Evolutionary conservation across 2,797 vertebrate species (phyloP).

Genomic region (Typhlichthys eigenmanni): DNA sequence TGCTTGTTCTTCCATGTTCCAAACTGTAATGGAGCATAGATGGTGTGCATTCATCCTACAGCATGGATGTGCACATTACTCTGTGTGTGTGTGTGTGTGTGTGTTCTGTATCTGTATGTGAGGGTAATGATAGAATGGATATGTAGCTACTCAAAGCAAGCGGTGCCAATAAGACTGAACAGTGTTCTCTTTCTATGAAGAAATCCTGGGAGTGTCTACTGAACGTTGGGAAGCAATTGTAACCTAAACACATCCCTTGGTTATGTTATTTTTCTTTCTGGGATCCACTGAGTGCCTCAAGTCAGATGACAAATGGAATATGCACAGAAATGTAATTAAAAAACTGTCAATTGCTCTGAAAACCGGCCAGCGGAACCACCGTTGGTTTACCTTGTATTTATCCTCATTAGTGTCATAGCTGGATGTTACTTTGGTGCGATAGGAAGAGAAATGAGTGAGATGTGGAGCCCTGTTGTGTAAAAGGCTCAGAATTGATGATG

Average conservation of each 20-base stretch:
- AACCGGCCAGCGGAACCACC: too few species aligned
- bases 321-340: too few species aligned
- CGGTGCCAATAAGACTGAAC: conserved; percentile 6
- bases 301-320: too few species aligned
- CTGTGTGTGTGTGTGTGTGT: not conserved
- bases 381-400: not conserved
- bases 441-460: conserved; percentile 21
- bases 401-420: not conserved
- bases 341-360: too few species aligned
- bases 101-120: not conserved
- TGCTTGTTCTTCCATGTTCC: conserved; percentile 31
- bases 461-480: conserved; percentile 8
- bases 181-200: conserved; percentile 13
- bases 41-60: too few species aligned
- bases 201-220: conserved; percentile 21
- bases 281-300: too few species aligned
- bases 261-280: conserved; percentile 27
- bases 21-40: conserved; percentile 5
- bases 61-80: not conserved
- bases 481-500: conserved; percentile 30
- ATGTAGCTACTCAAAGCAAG: conserved; percentile 18
- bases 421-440: conserved; percentile 1
- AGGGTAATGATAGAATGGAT: conserved; percentile 21
- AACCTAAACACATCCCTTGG: conserved; percentile 23
- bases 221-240: conserved; percentile 4